These are phyloP conservation scores for Caenorhabditis sp. DNA, from an alignment of 2,888 invertebrate genomes.

Conservation along the genomic window DNA sequence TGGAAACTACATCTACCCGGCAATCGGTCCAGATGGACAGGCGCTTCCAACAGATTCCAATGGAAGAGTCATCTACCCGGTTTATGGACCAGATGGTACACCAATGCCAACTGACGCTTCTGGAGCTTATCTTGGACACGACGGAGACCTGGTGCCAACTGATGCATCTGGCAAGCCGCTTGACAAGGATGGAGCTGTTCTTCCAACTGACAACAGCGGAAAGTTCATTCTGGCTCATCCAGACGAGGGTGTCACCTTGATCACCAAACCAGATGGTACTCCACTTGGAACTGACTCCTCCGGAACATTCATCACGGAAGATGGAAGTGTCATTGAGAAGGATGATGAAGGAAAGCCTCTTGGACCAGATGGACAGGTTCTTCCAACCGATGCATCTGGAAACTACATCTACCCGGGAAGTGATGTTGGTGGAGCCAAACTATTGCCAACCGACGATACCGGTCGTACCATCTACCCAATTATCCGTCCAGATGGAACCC, in stretches of 20 bases:
- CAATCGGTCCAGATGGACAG: slow-evolving; percentile 21
- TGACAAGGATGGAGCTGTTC: slow-evolving; percentile 16
- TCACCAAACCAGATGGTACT: slow-evolving; percentile 57
- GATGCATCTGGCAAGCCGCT: slow-evolving; percentile 62
- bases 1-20: slow-evolving; percentile 28
- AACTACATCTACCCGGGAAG: slow-evolving; percentile 61
- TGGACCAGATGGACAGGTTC: slow-evolving; percentile 66
- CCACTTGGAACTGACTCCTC: slow-evolving; percentile 66
- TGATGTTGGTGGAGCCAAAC: slow-evolving; percentile 41
- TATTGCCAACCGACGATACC: slow-evolving; percentile 56
- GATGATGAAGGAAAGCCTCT: slow-evolving; percentile 63
- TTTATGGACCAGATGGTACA: slow-evolving; percentile 44
- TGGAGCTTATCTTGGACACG: slow-evolving; percentile 52
- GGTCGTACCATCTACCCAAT: slow-evolving; percentile 61
- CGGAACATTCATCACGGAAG: slow-evolving; percentile 65
- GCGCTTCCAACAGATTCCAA: slow-evolving; percentile 61
- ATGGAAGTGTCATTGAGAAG: slow-evolving; percentile 57
- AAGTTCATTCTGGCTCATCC: slow-evolving; percentile 59
- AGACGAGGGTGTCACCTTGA: slow-evolving; percentile 29
- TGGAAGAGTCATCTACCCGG: slow-evolving; percentile 60
- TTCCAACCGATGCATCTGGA: slow-evolving; percentile 63
- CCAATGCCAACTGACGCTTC: slow-evolving; percentile 59
- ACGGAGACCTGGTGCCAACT: slow-evolving; percentile 48
- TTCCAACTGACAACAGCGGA: slow-evolving; percentile 56
- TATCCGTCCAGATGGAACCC: slow-evolving; percentile 60